Evolutionary conservation across 2,888 invertebrate genomes (phyloP), one percentile per base, ranked within the genome.

Genomic region (Dicyrtoma fusca): DNA sequence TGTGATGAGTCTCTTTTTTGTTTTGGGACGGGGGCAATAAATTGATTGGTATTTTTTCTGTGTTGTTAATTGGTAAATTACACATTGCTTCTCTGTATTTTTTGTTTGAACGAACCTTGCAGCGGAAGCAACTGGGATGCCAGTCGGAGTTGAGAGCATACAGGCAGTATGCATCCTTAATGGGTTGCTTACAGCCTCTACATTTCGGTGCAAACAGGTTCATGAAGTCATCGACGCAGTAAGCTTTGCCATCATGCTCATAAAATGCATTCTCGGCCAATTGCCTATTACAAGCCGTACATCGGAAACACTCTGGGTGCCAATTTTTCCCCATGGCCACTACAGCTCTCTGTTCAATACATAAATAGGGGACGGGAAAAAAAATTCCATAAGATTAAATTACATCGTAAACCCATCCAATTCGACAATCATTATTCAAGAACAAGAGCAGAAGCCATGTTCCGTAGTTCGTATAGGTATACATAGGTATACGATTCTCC

Each of bases 141-240:
- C 77, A 80, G 65, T 79, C 74, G 45, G 66, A 14, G 2, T 72
- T 73, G 64, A 77, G 71, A 10, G 79, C 79, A 57, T 73, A 71
- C 1, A 77, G 42, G n/a, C 65, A 72, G 25, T 62, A 71, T 45
- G 51, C 76, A 72, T 78, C 77, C 73, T 77, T 76, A 53, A 78
- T 80, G 6, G 78, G 77, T 19, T 74, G 69, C 17, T 76, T 78
- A 68, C 79, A 80, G 51, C 73, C 76, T 47, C 72, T 68, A 62
- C 80, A 80, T 72, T 78, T 80, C 6, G 76, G 76, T 19, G 76
- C 77, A 70, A 79, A 80, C 45, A 76, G 64, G 59, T 78, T 74
- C 63, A 78, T 73, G 53, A 71, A 80, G 64, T 77, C 77, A 25
- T 77, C 76, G 49, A 69, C 71, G 53, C 75, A 75, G 42, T 71